Percentiles rank a stretch among this genome's conserved stretches.
These are phyloP conservation scores for Neomonachus schauinslandi DNA, from an alignment of 2,113 vertebrate genomes.

Conservation along the genomic window DNA sequence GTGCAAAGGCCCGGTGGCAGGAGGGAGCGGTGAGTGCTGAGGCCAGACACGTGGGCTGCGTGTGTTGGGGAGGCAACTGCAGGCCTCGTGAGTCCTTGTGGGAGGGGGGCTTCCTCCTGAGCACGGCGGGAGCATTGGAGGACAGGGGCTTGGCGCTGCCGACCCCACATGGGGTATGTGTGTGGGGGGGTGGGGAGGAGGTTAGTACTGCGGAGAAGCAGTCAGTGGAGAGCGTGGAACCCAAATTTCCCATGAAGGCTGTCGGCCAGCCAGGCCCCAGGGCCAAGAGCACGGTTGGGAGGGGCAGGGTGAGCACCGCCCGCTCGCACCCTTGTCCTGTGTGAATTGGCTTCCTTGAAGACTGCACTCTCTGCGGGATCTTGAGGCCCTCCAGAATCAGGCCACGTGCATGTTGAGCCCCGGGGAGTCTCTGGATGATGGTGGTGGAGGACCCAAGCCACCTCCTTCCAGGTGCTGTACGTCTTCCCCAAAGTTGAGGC, in stretches of 20 bases:
- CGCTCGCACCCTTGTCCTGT: background rate
- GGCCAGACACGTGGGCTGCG: background rate
- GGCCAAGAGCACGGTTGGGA: background rate
- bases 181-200: too few species aligned
- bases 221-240: background rate
- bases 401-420: background rate
- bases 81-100: background rate
- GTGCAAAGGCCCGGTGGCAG: background rate
- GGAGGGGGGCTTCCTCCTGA: background rate
- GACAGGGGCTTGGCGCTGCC: accelerated
- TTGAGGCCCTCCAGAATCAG: background rate
- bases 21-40: background rate
- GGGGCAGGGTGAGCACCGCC: background rate
- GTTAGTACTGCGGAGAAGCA: background rate
- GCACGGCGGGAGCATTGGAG: accelerated
- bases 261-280: background rate
- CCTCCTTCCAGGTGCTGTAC: background rate
- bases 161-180: too few species aligned
- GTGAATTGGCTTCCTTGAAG: background rate
- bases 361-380: background rate
- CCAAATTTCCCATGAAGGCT: background rate
- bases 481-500: background rate
- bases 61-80: accelerated
- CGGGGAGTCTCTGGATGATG: background rate
- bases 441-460: too few species aligned